Conservation (phyloP, 2,113 vertebrate species). For the Phalacrocorax brasilianus region DNA sequence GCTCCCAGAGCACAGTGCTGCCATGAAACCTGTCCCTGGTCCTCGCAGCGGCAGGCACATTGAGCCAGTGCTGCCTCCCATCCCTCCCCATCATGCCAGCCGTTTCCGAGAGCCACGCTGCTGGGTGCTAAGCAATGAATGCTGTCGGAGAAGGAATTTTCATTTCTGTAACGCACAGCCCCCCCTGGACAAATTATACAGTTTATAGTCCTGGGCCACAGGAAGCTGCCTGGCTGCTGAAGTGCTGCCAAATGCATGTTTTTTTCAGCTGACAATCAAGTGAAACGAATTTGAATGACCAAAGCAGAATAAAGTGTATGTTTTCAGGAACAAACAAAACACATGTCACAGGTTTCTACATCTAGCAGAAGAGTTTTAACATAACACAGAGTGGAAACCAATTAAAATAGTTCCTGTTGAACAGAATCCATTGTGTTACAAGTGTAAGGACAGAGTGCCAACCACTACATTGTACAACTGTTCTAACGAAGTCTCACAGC, state of each 20-base stretch:
- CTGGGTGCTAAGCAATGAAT: conserved; percentile 69
- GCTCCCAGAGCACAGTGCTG: conserved; percentile 59
- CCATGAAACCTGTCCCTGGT: conserved; percentile 69
- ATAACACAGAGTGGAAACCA: neutral
- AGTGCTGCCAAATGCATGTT: neutral
- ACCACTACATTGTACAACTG: neutral
- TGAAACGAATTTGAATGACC: conserved; percentile 23
- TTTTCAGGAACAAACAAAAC: conserved; percentile 53
- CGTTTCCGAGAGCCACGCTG: conserved; percentile 79
- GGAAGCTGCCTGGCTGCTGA: conserved; percentile 37
- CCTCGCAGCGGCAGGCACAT: conserved; percentile 59
- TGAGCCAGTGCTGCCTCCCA: conserved; percentile 59
- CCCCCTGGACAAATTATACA: conserved; percentile 64
- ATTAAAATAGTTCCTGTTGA: neutral
- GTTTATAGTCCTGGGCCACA: conserved; percentile 42
- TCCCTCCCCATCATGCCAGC: conserved; percentile 75
- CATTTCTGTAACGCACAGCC: conserved; percentile 60
- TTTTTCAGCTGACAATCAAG: conserved; percentile 16
- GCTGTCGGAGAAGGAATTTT: conserved; percentile 67
- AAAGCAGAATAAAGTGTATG: conserved; percentile 6
- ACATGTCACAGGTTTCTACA: neutral
- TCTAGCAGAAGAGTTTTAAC: neutral
- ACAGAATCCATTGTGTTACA: fast-evolving
- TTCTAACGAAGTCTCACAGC: neutral
- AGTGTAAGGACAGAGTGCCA: neutral